Evolutionary conservation across 2,888 invertebrate species (phyloP).

Genomic region (Epiblema foenella): DNA sequence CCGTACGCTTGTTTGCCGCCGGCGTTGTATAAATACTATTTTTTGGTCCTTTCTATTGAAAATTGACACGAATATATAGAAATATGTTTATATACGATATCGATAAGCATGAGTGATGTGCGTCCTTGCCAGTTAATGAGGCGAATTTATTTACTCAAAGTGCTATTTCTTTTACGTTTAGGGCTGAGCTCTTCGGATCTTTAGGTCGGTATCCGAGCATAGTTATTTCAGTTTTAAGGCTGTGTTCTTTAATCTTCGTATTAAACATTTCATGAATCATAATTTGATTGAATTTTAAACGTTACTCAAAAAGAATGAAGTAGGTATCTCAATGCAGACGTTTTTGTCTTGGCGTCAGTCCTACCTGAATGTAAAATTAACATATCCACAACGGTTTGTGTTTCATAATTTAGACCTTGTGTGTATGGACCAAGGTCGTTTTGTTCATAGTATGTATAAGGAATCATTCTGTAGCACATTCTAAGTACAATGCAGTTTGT

Average conservation of each 20-base stretch:
- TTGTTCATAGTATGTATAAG: slow-evolving; percentile 16
- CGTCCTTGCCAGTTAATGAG: slow-evolving; percentile 67
- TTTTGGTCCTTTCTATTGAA: slow-evolving; percentile 1
- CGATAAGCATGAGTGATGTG: slow-evolving; percentile 44
- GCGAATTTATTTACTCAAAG: slow-evolving; percentile 52
- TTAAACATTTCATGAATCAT: not conserved
- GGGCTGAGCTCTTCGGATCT: not conserved
- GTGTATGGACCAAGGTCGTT: not conserved
- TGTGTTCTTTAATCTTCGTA: slow-evolving; percentile 8
- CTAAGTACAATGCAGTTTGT: slow-evolving; percentile 43
- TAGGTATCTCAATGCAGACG: not conserved
- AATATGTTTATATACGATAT: slow-evolving; percentile 25
- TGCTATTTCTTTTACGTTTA: slow-evolving; percentile 40
- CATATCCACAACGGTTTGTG: not conserved
- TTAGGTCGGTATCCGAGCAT: not conserved
- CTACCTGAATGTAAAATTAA: not conserved
- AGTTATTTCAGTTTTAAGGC: slow-evolving; percentile 18
- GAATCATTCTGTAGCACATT: slow-evolving; percentile 20
- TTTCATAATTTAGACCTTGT: slow-evolving; percentile 1
- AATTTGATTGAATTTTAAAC: not conserved
- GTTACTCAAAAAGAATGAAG: not conserved
- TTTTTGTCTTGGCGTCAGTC: too few relatives aligned
- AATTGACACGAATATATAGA: slow-evolving; percentile 18
- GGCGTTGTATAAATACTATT: too few relatives aligned
- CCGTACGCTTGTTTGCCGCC: too few relatives aligned